Percentiles rank a stretch among this genome's conserved stretches.
These are phyloP conservation scores for Acanthococcus lagerstroemiae DNA, from an alignment of 2,888 invertebrate genomes.

Conservation along the genomic window DNA sequence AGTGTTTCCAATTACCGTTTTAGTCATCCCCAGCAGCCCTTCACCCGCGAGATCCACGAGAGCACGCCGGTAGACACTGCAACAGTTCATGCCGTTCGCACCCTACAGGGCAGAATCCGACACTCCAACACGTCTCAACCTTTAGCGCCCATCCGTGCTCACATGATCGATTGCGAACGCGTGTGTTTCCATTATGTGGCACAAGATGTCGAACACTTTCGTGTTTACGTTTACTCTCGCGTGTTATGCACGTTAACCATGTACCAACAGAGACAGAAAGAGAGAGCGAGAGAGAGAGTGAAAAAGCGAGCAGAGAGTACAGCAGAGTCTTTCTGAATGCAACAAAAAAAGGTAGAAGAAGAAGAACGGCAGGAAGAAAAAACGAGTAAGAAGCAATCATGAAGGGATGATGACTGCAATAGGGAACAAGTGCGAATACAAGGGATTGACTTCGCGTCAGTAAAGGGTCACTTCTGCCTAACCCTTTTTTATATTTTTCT, in stretches of 20 bases:
- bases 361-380: too few species aligned
- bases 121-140: not conserved
- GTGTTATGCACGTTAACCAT: not conserved
- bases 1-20: too few species aligned
- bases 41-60: too few species aligned
- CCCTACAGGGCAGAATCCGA: not conserved
- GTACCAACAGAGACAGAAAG: not conserved
- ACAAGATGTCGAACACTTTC: not conserved
- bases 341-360: too few species aligned
- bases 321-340: too few species aligned
- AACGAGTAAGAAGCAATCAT: conserved; percentile 21
- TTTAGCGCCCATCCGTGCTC: not conserved
- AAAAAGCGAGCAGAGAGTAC: not conserved
- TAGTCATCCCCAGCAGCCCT: too few species aligned
- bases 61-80: too few species aligned
- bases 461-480: not conserved
- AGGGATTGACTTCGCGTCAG: conserved; percentile 16
- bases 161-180: not conserved
- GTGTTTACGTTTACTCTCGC: not conserved
- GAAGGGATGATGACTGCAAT: conserved; percentile 15
- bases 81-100: not conserved
- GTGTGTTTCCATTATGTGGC: not conserved
- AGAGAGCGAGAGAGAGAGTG: not conserved
- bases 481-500: conserved; percentile 14
- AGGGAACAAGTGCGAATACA: conserved; percentile 20